phyloP scores from a whole-genome alignment of 2,888 invertebrate species.

The Branchellion lobata region DNA sequence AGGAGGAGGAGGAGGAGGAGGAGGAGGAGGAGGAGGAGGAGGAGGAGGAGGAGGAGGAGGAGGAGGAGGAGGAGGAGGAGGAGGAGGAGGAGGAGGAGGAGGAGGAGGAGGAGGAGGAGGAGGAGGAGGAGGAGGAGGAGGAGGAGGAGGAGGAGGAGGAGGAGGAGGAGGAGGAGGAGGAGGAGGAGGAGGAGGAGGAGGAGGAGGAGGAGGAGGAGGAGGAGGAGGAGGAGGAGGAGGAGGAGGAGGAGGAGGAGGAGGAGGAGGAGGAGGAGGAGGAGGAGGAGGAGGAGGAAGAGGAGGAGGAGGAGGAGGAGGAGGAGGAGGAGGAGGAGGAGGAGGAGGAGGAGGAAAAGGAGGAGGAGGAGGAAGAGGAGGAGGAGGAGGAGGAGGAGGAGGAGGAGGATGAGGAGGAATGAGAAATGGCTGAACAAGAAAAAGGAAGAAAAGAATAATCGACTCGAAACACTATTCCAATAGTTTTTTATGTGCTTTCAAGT shows the following conservation, averaged over 20 bases:
- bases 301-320: no score
- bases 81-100: conserved; percentile 9
- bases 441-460: no score
- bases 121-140: neutral
- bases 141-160: neutral
- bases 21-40: neutral
- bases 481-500: no score
- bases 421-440: no score
- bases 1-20: neutral
- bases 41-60: neutral
- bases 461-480: no score
- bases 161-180: neutral
- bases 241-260: neutral
- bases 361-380: no score
- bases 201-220: neutral
- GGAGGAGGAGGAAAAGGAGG: no score
- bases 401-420: no score
- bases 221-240: neutral
- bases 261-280: no score
- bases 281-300: no score
- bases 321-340: no score
- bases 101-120: conserved; percentile 5
- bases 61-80: neutral
- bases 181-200: neutral
- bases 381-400: no score